Evolutionary conservation across 2,113 vertebrate species (phyloP).

Genomic region (Entelurus aequoreus): DNA sequence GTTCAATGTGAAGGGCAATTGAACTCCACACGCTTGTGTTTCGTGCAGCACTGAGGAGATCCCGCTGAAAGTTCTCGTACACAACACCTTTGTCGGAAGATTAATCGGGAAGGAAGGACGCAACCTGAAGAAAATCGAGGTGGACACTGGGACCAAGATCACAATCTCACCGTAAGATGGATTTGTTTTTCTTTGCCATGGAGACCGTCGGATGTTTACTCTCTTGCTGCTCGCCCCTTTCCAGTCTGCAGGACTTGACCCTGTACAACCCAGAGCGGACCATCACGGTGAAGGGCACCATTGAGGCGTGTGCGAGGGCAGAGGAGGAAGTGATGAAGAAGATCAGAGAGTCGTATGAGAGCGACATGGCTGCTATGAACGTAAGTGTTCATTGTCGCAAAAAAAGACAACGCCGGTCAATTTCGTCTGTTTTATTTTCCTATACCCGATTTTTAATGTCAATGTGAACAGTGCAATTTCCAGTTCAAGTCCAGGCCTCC

Average conservation of each 20-base stretch:
- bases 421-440: too few species aligned
- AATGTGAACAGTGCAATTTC: too few species aligned
- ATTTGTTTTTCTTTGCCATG: background rate
- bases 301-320: slow-evolving; percentile 85
- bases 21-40: slow-evolving; percentile 1
- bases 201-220: background rate
- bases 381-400: slow-evolving; percentile 66
- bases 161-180: slow-evolving; percentile 92
- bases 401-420: background rate
- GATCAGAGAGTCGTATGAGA: slow-evolving; percentile 94
- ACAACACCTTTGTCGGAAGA: slow-evolving; percentile 97
- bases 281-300: slow-evolving; percentile 89
- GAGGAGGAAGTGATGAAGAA: slow-evolving; percentile 98
- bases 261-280: slow-evolving; percentile 95
- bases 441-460: too few species aligned
- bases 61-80: slow-evolving; percentile 94
- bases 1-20: background rate
- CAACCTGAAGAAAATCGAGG: slow-evolving; percentile 97
- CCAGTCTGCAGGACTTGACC: slow-evolving; percentile 92
- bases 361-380: slow-evolving; percentile 96
- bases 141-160: slow-evolving; percentile 96
- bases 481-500: too few species aligned
- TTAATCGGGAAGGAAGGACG: slow-evolving; percentile 98
- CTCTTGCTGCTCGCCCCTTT: background rate
- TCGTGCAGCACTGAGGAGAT: slow-evolving; percentile 90